Percentiles rank a stretch among this genome's conserved stretches.
Conservation (phyloP, 2,113 vertebrate genomes). For the Colius striatus region DNA sequence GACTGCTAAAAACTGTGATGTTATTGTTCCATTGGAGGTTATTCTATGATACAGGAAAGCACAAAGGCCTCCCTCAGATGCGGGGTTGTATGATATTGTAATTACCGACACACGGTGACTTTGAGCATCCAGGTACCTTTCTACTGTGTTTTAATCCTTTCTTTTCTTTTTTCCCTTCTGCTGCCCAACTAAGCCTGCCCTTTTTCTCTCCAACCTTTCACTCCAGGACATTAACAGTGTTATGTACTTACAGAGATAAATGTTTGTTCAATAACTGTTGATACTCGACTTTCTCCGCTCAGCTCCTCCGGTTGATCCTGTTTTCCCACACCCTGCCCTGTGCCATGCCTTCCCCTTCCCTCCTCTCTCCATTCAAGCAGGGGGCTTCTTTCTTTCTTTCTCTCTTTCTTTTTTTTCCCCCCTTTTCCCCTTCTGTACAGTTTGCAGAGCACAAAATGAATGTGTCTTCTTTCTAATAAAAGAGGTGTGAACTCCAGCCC, state of each 20-base stretch:
- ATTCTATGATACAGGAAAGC: conserved; percentile 83
- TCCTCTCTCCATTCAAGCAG: conserved; percentile 17
- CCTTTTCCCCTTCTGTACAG: conserved; percentile 83
- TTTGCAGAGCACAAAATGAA: conserved; percentile 98
- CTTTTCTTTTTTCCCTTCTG: background rate
- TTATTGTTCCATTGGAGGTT: conserved; percentile 73
- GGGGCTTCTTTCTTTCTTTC: background rate
- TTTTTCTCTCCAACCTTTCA: background rate
- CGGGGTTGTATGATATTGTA: conserved; percentile 91
- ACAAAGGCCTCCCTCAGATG: conserved; percentile 87
- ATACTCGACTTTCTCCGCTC: conserved; percentile 68
- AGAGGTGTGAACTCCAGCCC: conserved; percentile 67
- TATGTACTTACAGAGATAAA: conserved; percentile 85
- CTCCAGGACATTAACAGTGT: conserved; percentile 81
- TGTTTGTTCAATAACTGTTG: conserved; percentile 88
- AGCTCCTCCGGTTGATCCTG: conserved; percentile 39
- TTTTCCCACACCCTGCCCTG: conserved; percentile 38
- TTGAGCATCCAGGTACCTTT: conserved; percentile 92
- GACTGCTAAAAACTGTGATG: conserved; percentile 75
- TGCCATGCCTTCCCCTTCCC: conserved; percentile 8
- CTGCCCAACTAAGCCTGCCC: background rate
- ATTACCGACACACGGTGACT: conserved; percentile 90
- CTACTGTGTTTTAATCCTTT: conserved; percentile 88
- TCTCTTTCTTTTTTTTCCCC: conserved; percentile 49
- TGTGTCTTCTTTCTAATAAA: conserved; percentile 98